Base-by-base conservation (phyloP, 2,797 vertebrate species). In the Aythya fuligula region DNA sequence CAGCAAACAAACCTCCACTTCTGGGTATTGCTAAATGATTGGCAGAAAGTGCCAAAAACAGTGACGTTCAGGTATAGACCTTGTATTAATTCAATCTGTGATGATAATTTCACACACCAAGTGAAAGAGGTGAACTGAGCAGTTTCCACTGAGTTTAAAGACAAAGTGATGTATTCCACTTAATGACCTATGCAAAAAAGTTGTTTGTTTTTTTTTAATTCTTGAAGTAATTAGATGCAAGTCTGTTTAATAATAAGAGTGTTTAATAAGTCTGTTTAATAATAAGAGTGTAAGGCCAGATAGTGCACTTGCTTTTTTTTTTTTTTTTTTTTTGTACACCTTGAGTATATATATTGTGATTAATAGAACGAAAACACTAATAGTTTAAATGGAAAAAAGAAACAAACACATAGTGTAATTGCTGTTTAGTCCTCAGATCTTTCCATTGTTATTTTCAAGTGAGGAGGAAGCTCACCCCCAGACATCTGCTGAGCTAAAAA, bases 11-110 rank as follows among this genome's bases (percentile, higher is more conserved):
- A 51, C 15, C 10, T 92, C 41, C 62, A 14, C 38, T 90, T 85
- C 38, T 82, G 43, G 8, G 4, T 65, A 17, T 79, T 86, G 24
- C 70, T 58, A 54, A 57, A 47, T 64, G 89, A 93, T 28, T 95
- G 89, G 38, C 90, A 86, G 76, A 64, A 87, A 84, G 56, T 51
- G 73, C 76, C 87, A 89, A 70, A 90, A 87, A 60, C 30, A 76
- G 80, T 86, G 81, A 53, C 81, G 64, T 85, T 85, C 76, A 78
- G 67, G 15, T 56, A n/a, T 25, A 75, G 39, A 49, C 34, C 65
- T 69, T n/a, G 76, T 47, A 73, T 83, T 89, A 87, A 93, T 75
- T 96, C 85, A 92, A 96, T 73, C 93, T 94, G 87, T 95, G 92
- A 47, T 87, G 95, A 79, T 94, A 94, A 91, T 96, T 95, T 94